Evolutionary conservation across 1,140 invertebrate genomes (phyloP), one percentile per base, ranked within the genome.

Genomic region (Lutraria rhynchaena): DNA sequence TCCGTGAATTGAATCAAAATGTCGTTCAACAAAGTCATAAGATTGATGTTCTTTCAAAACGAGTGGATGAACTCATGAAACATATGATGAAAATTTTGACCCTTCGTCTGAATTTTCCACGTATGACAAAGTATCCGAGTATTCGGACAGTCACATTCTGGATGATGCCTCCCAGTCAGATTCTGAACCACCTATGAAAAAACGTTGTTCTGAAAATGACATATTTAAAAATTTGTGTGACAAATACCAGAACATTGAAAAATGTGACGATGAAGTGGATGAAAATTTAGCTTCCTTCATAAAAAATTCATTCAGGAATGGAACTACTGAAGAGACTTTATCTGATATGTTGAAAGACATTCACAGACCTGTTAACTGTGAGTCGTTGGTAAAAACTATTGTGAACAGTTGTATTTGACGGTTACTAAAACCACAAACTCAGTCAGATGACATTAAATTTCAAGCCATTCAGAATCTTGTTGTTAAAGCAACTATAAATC

Each of bases 351-450:
- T 22, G 22, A 60, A 60, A 31, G 58, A 60, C 31, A 31, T 60
- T 31, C 58, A 60, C 31, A 60, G n/a, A 2, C 58, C 58, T 22
- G 58, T 60, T 19, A 60, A 60, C 13, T 60, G 58, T 60, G 58
- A 60, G 58, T 19, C 58, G n/a, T 31, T 60, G 58, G n/a, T 31
- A 22, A 60, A 60, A 60, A 60, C 58, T 17, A 60, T 17, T 17
- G 58, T 60, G 3, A 60, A 60, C 29, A 7, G 22, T 7, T 22
- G 58, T 27, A 60, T 60, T 24, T 60, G 3, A 27, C 58, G 58
- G 19, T 31, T 60, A 22, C 31, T 60, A 2, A 60, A 60, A 60
- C 3, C 58, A 27, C 58, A 60, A 60, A 60, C 58, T 19, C 58
- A 60, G 31, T 27, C 58, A 19, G 58, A 60, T 22, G 58, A 60